These are phyloP conservation scores for Nematopogon swammerdamellus DNA, from an alignment of 2,888 invertebrate species.

Conservation along the genomic window DNA sequence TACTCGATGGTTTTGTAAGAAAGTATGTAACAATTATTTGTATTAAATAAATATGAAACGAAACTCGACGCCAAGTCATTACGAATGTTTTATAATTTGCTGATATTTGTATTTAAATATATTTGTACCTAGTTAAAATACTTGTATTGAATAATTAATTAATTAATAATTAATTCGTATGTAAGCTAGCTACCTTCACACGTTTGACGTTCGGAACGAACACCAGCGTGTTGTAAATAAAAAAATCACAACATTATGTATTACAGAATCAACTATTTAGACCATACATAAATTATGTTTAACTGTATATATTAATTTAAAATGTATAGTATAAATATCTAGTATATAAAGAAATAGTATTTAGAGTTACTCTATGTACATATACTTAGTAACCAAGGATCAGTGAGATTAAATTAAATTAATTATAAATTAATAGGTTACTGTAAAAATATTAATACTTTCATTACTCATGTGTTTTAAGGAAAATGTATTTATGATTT, in stretches of 20 bases:
- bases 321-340: too few relatives aligned
- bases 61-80: neutral
- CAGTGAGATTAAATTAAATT: conserved; percentile 53
- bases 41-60: neutral
- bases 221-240: too few relatives aligned
- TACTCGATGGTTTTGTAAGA: too few relatives aligned
- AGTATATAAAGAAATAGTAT: too few relatives aligned
- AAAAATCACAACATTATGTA: too few relatives aligned
- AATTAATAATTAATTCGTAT: too few relatives aligned
- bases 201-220: too few relatives aligned
- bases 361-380: neutral
- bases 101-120: neutral
- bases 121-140: neutral
- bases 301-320: too few relatives aligned
- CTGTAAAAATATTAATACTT: neutral
- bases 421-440: conserved; percentile 1
- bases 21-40: neutral
- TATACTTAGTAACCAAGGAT: conserved; percentile 43
- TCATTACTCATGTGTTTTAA: neutral
- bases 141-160: too few relatives aligned
- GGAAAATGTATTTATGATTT: neutral
- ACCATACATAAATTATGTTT: too few relatives aligned
- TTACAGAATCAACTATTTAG: too few relatives aligned
- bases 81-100: neutral
- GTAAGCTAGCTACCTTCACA: too few relatives aligned